Evolutionary conservation across 2,888 invertebrate species (phyloP).

Genomic region (Euproctis similis): DNA sequence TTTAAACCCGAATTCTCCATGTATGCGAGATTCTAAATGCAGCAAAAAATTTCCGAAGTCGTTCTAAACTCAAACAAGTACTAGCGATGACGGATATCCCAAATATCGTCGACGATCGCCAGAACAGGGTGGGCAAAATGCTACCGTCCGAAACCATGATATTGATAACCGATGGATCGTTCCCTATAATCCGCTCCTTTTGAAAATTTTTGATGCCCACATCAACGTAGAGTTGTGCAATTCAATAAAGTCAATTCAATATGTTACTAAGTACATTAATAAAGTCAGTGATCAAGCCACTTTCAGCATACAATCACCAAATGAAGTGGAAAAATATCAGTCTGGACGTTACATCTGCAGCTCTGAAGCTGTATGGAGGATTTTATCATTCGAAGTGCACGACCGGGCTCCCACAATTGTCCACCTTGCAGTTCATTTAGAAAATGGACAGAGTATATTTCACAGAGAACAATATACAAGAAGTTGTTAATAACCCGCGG

Average conservation of each 20-base stretch:
- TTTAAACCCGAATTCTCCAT: neutral
- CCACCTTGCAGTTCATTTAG: neutral
- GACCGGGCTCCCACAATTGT: neutral
- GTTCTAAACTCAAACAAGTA: slow-evolving; percentile 13
- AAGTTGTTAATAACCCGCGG: slow-evolving; percentile 15
- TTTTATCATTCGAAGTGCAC: slow-evolving; percentile 10
- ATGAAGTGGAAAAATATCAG: neutral
- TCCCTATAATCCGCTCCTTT: slow-evolving; percentile 15
- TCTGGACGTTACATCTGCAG: slow-evolving; percentile 7
- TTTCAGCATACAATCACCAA: too few relatives aligned
- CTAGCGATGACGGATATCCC: slow-evolving; percentile 2
- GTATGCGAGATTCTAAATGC: slow-evolving; percentile 13
- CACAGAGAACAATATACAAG: slow-evolving; percentile 4
- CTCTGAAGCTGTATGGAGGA: slow-evolving; percentile 13
- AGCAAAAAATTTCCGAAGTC: slow-evolving; percentile 18
- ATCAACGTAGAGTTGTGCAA: slow-evolving; percentile 19
- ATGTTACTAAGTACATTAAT: slow-evolving; percentile 1
- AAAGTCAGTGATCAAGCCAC: too few relatives aligned
- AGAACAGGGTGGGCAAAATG: neutral
- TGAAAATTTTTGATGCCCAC: slow-evolving; percentile 14
- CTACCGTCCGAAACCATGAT: too few relatives aligned
- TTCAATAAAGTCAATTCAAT: slow-evolving; percentile 12
- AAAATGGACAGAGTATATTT: slow-evolving; percentile 1
- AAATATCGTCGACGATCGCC: neutral
- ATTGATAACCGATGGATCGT: slow-evolving; percentile 13